Evolutionary conservation across 1,140 invertebrate genomes (phyloP).

Genomic region (Diplogasteroides magnus): DNA sequence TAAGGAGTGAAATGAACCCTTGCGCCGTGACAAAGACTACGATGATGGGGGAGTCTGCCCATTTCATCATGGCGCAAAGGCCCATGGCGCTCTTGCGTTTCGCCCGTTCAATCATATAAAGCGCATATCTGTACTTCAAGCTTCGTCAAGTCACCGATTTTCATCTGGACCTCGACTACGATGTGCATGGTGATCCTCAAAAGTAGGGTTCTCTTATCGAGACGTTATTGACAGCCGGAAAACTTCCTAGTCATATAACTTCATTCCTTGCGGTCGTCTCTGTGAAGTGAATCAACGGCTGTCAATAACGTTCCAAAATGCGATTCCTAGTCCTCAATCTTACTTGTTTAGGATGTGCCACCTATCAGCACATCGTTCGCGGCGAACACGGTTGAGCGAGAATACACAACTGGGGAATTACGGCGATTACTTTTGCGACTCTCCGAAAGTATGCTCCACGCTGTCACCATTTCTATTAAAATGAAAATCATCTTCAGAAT

Average conservation of each 20-base stretch:
- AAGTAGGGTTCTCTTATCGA: too few species aligned
- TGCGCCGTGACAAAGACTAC: too few species aligned
- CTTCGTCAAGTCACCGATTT: conserved; percentile 47
- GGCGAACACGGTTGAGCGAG: background rate
- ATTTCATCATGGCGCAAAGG: too few species aligned
- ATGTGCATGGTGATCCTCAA: conserved; percentile 24
- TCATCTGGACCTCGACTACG: conserved; percentile 41
- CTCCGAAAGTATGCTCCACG: conserved; percentile 33
- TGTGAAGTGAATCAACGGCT: background rate
- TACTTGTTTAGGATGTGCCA: background rate
- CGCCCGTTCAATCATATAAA: too few species aligned
- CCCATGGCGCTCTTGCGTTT: too few species aligned
- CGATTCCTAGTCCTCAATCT: too few species aligned
- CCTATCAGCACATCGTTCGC: background rate
- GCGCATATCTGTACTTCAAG: too few species aligned
- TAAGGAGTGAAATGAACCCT: too few species aligned
- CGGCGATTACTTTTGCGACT: conserved; percentile 45
- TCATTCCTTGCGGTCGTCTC: too few species aligned
- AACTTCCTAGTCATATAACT: too few species aligned
- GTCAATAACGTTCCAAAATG: background rate
- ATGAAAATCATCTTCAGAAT: conserved; percentile 14
- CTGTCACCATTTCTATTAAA: background rate
- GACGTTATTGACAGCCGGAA: too few species aligned
- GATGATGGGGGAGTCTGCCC: too few species aligned
- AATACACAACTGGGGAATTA: conserved; percentile 24